Conservation (phyloP, 2,888 invertebrate genomes). For the Coelogynopora nodosa region DNA sequence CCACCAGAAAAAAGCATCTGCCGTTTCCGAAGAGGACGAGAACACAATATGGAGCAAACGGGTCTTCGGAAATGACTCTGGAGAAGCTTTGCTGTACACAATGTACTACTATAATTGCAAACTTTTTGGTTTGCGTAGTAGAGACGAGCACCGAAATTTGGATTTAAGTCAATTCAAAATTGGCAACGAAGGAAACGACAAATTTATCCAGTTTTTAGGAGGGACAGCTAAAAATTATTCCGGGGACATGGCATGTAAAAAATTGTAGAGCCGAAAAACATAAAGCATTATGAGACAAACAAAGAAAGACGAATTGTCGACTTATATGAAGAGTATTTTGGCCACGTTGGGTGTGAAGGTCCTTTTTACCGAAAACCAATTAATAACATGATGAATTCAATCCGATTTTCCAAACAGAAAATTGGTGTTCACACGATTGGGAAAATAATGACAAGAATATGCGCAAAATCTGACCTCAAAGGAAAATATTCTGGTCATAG, state of each 20-base stretch:
- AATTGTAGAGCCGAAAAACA: not conserved
- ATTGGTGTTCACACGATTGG: not conserved
- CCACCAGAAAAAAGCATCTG: not conserved
- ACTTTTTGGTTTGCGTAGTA: not conserved
- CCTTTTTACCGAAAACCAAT: slow-evolving; percentile 18
- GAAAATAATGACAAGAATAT: not conserved
- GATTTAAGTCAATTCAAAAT: slow-evolving; percentile 19
- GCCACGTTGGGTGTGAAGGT: slow-evolving; percentile 28
- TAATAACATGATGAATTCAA: slow-evolving; percentile 13
- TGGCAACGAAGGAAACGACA: not conserved
- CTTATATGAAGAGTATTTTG: not conserved
- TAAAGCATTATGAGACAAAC: not conserved
- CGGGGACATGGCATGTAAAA: slow-evolving; percentile 8
- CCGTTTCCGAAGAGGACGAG: slow-evolving; percentile 19
- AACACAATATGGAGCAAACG: slow-evolving; percentile 22
- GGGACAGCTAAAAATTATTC: slow-evolving; percentile 5
- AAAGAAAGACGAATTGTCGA: slow-evolving; percentile 3
- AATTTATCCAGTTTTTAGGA: not conserved
- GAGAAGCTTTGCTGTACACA: not conserved
- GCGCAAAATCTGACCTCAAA: slow-evolving; percentile 16
- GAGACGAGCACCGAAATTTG: slow-evolving; percentile 5
- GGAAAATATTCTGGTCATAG: not conserved
- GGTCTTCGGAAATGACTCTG: slow-evolving; percentile 5
- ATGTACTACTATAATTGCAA: slow-evolving; percentile 8
- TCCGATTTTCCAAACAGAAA: not conserved